Evolutionary conservation across 2,888 invertebrate genomes (phyloP).

Genomic region (Oligia latruncula): DNA sequence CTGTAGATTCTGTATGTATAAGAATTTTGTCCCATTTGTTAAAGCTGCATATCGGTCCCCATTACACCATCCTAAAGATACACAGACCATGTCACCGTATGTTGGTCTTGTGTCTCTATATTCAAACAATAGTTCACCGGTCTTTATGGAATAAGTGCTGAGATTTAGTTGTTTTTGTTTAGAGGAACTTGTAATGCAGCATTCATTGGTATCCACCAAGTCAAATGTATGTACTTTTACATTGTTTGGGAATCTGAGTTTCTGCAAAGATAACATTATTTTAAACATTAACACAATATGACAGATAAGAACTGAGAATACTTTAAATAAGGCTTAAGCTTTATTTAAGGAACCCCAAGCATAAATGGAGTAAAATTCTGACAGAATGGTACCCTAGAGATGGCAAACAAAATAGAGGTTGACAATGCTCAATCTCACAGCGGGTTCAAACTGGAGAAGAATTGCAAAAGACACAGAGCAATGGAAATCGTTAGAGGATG

Average conservation of each 20-base stretch:
- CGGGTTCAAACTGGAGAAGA: not conserved
- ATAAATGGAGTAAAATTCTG: not conserved
- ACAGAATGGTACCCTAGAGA: not conserved
- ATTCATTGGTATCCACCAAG: slow-evolving; percentile 80
- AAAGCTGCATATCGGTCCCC: slow-evolving; percentile 84
- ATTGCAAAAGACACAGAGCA: not conserved
- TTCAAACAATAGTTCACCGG: slow-evolving; percentile 74
- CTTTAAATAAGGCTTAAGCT: not conserved
- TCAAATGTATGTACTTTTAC: slow-evolving; percentile 81
- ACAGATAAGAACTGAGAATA: not conserved
- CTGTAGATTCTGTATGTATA: slow-evolving; percentile 82
- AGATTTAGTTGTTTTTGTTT: slow-evolving; percentile 65
- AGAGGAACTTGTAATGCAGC: slow-evolving; percentile 75
- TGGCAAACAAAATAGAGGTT: not conserved
- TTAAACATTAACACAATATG: not conserved
- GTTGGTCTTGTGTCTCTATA: slow-evolving; percentile 64
- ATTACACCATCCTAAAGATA: slow-evolving; percentile 82
- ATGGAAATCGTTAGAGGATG: not conserved
- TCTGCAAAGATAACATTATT: slow-evolving; percentile 70
- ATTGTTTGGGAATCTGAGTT: slow-evolving; percentile 73
- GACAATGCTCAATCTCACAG: not conserved
- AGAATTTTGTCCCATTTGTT: slow-evolving; percentile 79
- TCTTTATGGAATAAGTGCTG: slow-evolving; percentile 77
- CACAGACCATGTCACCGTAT: slow-evolving; percentile 71
- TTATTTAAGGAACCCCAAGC: not conserved